phyloP scores from a whole-genome alignment of 2,113 vertebrate genomes.

The Psophia crepitans region DNA sequence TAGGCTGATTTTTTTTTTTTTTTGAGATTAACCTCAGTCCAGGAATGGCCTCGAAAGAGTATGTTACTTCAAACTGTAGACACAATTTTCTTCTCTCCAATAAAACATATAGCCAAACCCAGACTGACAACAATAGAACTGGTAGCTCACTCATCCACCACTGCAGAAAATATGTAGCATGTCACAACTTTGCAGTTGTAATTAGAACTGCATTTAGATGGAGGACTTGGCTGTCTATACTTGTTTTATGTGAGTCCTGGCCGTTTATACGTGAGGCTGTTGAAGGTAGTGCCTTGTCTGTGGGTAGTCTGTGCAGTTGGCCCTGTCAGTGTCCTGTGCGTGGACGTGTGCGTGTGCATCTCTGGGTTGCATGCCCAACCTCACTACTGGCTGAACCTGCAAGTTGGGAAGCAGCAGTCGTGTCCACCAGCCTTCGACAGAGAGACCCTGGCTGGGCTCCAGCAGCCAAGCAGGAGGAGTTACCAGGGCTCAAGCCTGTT shows the following conservation, averaged over 20 bases:
- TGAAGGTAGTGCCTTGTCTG: not conserved
- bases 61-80: not conserved
- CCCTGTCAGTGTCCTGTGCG: accelerated
- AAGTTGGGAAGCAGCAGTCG: too few relatives aligned
- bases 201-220: not conserved
- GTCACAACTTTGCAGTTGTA: not conserved
- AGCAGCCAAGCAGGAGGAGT: not conserved
- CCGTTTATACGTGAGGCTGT: too few relatives aligned
- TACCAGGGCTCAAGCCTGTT: accelerated
- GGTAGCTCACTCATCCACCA: not conserved
- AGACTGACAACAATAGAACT: not conserved
- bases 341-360: not conserved
- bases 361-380: not conserved
- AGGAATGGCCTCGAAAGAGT: not conserved
- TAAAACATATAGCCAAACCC: not conserved
- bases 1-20: not conserved
- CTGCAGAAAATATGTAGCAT: not conserved
- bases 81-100: not conserved
- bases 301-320: not conserved
- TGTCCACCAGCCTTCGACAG: not conserved
- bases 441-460: not conserved
- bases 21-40: not conserved
- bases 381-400: not conserved
- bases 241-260: not conserved
- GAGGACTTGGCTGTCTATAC: not conserved